Percentiles rank a stretch among this genome's conserved stretches.
These are phyloP conservation scores for Epsilonema sp. DNA, from an alignment of 2,888 invertebrate species.

Conservation along the genomic window DNA sequence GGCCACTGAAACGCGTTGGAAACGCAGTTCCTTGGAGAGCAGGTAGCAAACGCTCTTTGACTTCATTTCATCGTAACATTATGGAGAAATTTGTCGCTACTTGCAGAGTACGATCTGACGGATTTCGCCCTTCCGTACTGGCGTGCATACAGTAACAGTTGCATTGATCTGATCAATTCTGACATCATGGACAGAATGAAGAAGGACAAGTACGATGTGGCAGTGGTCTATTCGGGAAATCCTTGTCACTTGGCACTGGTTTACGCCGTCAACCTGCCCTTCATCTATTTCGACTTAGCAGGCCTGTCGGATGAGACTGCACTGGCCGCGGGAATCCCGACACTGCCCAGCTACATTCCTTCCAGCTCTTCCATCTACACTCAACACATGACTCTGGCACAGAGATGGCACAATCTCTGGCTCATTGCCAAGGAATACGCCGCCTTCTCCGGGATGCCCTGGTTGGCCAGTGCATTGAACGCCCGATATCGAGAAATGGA, in stretches of 20 bases:
- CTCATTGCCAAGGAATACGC: constrained; percentile 15
- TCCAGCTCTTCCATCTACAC: constrained; percentile 9
- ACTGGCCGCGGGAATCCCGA: constrained; percentile 18
- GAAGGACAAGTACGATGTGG: constrained; percentile 21
- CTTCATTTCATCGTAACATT: no score
- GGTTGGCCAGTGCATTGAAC: constrained; percentile 10
- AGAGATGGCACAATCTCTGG: not conserved
- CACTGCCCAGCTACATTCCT: constrained; percentile 10
- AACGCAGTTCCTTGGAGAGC: constrained; percentile 1
- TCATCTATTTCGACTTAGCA: constrained; percentile 22
- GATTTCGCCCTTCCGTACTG: not conserved
- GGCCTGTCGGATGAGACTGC: constrained; percentile 22
- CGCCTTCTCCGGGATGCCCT: constrained; percentile 11
- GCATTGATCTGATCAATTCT: constrained; percentile 18
- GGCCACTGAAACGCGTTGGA: constrained; percentile 18
- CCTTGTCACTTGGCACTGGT: constrained; percentile 24
- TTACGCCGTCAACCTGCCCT: constrained; percentile 21
- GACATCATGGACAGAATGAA: constrained; percentile 22
- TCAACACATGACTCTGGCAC: constrained; percentile 6
- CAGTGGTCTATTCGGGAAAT: constrained; percentile 22
- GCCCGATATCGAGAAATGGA: constrained; percentile 17
- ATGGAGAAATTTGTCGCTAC: no score
- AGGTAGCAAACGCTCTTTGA: no score
- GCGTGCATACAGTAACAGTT: constrained; percentile 1
- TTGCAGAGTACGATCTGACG: not conserved